phyloP scores from a whole-genome alignment of 2,797 vertebrate genomes.

The Alectoris magna region DNA sequence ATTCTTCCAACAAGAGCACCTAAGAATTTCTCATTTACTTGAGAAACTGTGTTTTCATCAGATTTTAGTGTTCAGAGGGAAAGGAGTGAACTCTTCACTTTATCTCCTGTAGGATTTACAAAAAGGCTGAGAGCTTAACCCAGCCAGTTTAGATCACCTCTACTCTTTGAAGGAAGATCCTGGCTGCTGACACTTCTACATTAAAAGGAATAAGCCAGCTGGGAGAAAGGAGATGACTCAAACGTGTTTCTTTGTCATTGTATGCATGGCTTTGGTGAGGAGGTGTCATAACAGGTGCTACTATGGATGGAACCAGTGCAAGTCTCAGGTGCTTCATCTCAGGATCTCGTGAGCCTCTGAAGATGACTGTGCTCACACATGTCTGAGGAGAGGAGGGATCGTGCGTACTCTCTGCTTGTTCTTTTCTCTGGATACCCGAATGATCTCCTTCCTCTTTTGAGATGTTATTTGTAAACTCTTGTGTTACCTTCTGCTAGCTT shows the following conservation, averaged over 20 bases:
- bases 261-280: neutral
- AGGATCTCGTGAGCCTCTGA: neutral
- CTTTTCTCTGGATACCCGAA: neutral
- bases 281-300: neutral
- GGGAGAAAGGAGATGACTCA: neutral
- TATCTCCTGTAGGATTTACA: neutral
- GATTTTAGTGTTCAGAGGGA: neutral
- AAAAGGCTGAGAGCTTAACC: neutral
- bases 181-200: neutral
- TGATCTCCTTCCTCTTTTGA: neutral
- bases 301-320: neutral
- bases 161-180: neutral
- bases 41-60: neutral
- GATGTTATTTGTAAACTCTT: constrained; percentile 28
- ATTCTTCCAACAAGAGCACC: neutral
- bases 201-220: neutral
- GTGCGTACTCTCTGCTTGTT: neutral
- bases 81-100: neutral
- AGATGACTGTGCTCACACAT: neutral
- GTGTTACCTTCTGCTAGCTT: neutral
- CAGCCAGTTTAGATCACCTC: neutral
- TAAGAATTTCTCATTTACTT: neutral
- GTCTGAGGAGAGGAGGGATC: neutral
- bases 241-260: neutral
- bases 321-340: neutral